phyloP scores from a whole-genome alignment of 2,797 vertebrate genomes.

The Pipistrellus kuhlii region DNA sequence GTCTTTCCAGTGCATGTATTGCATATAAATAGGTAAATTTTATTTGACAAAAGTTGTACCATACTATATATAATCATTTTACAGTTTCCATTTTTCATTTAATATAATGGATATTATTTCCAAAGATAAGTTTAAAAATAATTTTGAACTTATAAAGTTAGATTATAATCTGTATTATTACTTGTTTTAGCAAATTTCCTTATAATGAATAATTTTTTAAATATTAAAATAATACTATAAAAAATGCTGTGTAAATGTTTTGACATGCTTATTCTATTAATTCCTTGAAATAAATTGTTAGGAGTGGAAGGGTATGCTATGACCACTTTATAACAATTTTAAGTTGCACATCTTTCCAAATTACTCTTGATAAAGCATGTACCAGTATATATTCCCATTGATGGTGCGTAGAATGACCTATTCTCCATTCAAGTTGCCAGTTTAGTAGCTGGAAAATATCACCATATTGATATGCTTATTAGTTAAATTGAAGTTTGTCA shows the following conservation, averaged over 20 bases:
- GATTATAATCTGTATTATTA: background rate
- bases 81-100: background rate
- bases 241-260: background rate
- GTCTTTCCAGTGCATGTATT: background rate
- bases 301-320: background rate
- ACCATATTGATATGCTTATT: background rate
- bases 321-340: background rate
- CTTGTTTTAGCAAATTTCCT: background rate
- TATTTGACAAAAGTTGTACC: background rate
- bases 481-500: background rate
- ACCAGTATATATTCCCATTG: background rate
- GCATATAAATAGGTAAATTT: background rate
- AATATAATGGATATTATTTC: background rate
- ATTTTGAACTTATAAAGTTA: background rate
- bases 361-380: background rate
- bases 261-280: background rate
- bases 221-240: background rate
- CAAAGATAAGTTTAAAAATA: slow-evolving; percentile 25
- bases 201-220: slow-evolving; percentile 2
- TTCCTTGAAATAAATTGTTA: background rate
- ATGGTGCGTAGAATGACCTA: background rate
- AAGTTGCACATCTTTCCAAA: background rate
- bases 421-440: background rate
- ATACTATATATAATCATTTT: background rate
- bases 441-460: slow-evolving; percentile 17